Base-by-base conservation (phyloP, 2,797 vertebrate genomes). In the Phalloptychus januarius region DNA sequence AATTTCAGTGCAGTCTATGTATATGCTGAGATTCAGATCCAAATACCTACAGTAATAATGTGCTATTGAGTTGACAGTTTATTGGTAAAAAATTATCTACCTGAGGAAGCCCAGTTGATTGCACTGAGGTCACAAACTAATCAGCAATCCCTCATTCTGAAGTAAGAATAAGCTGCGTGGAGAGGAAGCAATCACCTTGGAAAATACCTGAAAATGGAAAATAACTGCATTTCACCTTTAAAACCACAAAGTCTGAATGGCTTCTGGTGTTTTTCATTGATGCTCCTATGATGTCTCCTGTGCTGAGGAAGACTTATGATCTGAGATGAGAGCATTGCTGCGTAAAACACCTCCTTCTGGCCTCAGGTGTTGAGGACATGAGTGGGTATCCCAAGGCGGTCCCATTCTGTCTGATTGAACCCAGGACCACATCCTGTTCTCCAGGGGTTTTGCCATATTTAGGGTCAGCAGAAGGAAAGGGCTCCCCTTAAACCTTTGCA, bases 381-480 rank as follows among this genome's bases (percentile, higher is more conserved):
- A 44, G 67, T 11, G 79, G 89, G 86, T 78, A 87, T 92, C 89
- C 92, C 90, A 90, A 90, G 91, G 86, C 85, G n/a, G 86, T 84
- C 85, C 85, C 91, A 85, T 93, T 92, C 89, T 92, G 86, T 93
- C 83, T 94, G 91, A 92, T 87, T 92, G 89, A 91, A 90, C 85
- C 88, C 81, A 88, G 88, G 58, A 86, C 89, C 78, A 69, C 71
- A 86, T 81, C 89, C 85, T 85, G 80, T 79, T 85, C 85, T 85
- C 82, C 82, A 80, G 42, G 89, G 90, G 86, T 77, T 76, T 77
- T 42, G 33, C 75, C 4, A 54, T 85, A 91, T 91, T 90, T 74
- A 85, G 87, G 90, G 93, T 94, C 91, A 92, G 89, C 79, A 79
- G 56, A 85, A 86, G 69, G 73, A 89, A 91, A 86, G 78, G 79